Percentiles rank a stretch among this genome's conserved stretches.
phyloP scores from a whole-genome alignment of 2,797 vertebrate species.

The Gobionotothen gibberifrons region DNA sequence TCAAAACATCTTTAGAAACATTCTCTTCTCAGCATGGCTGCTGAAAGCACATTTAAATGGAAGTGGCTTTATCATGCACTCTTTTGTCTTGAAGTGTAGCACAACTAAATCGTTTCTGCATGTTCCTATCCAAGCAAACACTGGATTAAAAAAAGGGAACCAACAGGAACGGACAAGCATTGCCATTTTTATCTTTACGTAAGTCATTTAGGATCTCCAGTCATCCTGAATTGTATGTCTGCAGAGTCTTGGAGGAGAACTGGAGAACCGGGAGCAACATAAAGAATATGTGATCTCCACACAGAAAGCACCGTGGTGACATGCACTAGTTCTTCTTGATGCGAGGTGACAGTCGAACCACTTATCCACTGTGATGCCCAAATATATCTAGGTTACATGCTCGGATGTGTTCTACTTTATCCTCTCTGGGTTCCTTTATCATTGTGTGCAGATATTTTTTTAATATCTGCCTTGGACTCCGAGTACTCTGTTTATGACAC shows the following conservation, averaged over 20 bases:
- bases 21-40: background rate
- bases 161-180: background rate
- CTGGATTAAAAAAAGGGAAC: constrained; percentile 5
- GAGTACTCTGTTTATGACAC: background rate
- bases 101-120: background rate
- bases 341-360: constrained; percentile 64
- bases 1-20: background rate
- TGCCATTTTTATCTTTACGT: background rate
- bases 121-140: background rate
- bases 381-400: constrained; percentile 50
- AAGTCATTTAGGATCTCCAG: constrained; percentile 10
- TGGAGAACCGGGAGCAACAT: constrained; percentile 24
- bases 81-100: background rate
- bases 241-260: constrained; percentile 14
- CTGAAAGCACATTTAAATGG: background rate
- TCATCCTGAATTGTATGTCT: constrained; percentile 6
- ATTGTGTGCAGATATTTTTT: constrained; percentile 25
- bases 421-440: constrained; percentile 32
- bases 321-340: constrained; percentile 52
- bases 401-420: constrained; percentile 45
- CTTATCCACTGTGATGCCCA: constrained; percentile 57
- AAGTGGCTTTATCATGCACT: constrained; percentile 1
- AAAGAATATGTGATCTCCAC: constrained; percentile 39
- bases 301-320: constrained; percentile 35
- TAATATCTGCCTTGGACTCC: constrained; percentile 31